Percentiles rank a stretch among this genome's conserved stretches.
These are phyloP conservation scores for Cydia splendana DNA, from an alignment of 1,140 invertebrate genomes.

Conservation along the genomic window DNA sequence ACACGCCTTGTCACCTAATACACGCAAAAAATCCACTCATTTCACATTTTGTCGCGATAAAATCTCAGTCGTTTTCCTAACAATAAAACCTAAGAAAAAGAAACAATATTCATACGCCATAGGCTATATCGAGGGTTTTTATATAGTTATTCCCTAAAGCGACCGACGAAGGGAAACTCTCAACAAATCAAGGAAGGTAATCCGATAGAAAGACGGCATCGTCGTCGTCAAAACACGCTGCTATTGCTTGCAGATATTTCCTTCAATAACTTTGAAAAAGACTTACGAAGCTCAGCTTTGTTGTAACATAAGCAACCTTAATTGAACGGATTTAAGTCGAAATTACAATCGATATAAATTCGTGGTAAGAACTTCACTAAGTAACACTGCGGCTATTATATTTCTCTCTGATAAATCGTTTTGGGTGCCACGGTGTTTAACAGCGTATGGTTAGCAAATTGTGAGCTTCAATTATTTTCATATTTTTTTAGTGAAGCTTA, in stretches of 20 bases:
- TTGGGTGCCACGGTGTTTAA: not conserved
- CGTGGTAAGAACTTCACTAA: not conserved
- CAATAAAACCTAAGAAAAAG: slow-evolving; percentile 20
- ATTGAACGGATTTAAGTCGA: not conserved
- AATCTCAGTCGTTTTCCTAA: slow-evolving; percentile 5
- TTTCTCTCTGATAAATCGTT: slow-evolving; percentile 21
- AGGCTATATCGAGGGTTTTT: slow-evolving; percentile 19
- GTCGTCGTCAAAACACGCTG: slow-evolving; percentile 21
- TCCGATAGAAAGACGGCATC: slow-evolving; percentile 11
- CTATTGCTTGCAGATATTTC: slow-evolving; percentile 21
- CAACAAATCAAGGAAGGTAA: slow-evolving; percentile 27
- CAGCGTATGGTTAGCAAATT: not conserved
- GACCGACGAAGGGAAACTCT: not conserved
- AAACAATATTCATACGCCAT: slow-evolving; percentile 30
- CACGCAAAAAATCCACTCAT: not conserved
- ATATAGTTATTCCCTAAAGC: slow-evolving; percentile 1
- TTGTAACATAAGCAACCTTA: not conserved
- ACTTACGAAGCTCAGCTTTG: not conserved
- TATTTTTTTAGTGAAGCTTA: not conserved
- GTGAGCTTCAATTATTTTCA: slow-evolving; percentile 19
- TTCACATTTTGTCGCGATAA: slow-evolving; percentile 1
- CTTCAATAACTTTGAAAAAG: not conserved
- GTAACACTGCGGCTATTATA: not conserved
- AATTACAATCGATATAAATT: not conserved
- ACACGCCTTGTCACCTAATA: no score